Conservation (phyloP, 2,797 vertebrate species). For the Alexandromys oeconomus region DNA sequence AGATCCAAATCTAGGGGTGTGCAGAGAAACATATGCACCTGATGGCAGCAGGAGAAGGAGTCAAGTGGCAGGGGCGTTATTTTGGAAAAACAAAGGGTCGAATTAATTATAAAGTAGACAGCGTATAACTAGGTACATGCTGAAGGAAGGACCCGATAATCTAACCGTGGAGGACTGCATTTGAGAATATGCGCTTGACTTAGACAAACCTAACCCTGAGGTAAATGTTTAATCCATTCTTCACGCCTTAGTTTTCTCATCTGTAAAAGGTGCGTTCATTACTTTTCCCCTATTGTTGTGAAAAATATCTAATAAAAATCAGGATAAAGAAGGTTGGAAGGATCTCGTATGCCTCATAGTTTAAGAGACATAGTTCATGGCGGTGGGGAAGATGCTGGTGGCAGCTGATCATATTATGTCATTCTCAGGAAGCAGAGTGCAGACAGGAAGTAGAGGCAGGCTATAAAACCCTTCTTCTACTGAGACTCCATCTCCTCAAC, state of each 20-base stretch:
- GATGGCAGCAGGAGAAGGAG: neutral
- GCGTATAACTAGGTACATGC: neutral
- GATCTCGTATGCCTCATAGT: neutral
- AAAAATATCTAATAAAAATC: neutral
- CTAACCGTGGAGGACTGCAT: neutral
- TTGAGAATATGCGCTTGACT: constrained; percentile 1
- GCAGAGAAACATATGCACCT: constrained; percentile 14
- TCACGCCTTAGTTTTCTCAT: neutral
- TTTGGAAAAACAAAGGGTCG: neutral
- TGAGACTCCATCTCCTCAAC: neutral
- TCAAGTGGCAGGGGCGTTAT: neutral
- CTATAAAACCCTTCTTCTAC: neutral
- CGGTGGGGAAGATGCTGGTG: neutral
- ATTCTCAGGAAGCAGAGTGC: neutral
- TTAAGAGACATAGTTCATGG: neutral
- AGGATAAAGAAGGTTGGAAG: neutral
- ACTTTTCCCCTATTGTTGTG: neutral
- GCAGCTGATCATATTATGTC: neutral
- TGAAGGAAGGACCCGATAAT: neutral
- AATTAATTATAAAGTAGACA: constrained; percentile 28
- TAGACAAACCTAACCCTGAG: neutral
- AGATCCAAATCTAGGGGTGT: neutral
- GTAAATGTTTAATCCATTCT: neutral
- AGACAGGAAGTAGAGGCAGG: neutral
- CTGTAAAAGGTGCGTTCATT: neutral